These are phyloP conservation scores for Tamandua tetradactyla DNA, from an alignment of 2,797 vertebrate species.

Conservation along the genomic window DNA sequence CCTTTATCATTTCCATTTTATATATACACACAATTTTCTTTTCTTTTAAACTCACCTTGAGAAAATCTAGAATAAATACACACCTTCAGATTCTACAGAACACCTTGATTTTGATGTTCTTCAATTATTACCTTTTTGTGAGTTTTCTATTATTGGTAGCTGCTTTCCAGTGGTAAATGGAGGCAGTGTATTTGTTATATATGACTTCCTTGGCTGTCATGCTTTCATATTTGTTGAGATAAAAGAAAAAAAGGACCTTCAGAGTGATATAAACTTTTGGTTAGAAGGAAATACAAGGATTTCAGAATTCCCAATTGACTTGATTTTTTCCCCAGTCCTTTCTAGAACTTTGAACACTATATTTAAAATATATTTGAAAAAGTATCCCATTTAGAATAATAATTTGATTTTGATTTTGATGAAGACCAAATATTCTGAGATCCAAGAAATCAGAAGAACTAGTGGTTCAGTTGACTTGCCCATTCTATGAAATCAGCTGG, in stretches of 20 bases:
- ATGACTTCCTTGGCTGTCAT: background rate
- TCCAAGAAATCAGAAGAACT: background rate
- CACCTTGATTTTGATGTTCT: background rate
- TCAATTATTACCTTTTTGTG: background rate
- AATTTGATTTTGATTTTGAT: background rate
- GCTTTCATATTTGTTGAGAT: slow-evolving; percentile 10
- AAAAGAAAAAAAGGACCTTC: background rate
- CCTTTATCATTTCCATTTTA: background rate
- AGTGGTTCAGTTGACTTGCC: background rate
- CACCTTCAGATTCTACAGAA: background rate
- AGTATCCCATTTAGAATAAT: background rate
- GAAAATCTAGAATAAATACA: background rate
- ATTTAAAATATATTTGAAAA: background rate
- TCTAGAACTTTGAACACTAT: background rate
- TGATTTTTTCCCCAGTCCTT: background rate
- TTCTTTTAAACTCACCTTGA: background rate
- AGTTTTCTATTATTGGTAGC: background rate
- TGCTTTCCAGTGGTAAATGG: slow-evolving; percentile 40
- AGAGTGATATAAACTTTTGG: background rate
- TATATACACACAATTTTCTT: background rate
- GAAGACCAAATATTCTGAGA: background rate
- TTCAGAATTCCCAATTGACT: slow-evolving; percentile 8
- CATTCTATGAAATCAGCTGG: background rate
- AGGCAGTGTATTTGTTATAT: background rate
- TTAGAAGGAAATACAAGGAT: background rate